Evolutionary conservation across 2,888 invertebrate genomes (phyloP).

Genomic region (Isotomurus palustris): DNA sequence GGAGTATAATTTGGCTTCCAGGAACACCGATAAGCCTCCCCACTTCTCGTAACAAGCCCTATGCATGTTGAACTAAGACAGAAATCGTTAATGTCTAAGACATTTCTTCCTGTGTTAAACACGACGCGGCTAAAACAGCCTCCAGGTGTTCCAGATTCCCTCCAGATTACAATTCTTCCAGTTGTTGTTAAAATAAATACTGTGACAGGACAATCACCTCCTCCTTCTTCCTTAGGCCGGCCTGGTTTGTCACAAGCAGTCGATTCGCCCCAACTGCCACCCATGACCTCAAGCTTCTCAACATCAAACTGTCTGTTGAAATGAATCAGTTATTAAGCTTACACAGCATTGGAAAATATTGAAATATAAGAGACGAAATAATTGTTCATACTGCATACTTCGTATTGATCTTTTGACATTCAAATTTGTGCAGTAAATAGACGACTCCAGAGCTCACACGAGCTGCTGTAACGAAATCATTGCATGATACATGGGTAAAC

Average conservation of each 20-base stretch:
- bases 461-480: slow-evolving; percentile 65
- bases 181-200: slow-evolving; percentile 60
- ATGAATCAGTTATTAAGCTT: not conserved
- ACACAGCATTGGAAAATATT: not conserved
- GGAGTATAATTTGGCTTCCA: slow-evolving; percentile 38
- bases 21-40: slow-evolving; percentile 63
- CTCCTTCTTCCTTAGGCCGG: not conserved
- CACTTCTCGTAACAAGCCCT: slow-evolving; percentile 61
- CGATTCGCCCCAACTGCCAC: slow-evolving; percentile 4
- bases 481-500: slow-evolving; percentile 58
- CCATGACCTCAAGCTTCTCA: slow-evolving; percentile 17
- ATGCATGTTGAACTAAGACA: slow-evolving; percentile 59
- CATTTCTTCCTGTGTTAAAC: not conserved
- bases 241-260: not conserved
- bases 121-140: slow-evolving; percentile 3
- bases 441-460: slow-evolving; percentile 64
- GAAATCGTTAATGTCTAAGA: slow-evolving; percentile 56
- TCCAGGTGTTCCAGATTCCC: slow-evolving; percentile 11
- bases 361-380: slow-evolving; percentile 6
- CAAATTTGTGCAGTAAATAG: slow-evolving; percentile 64
- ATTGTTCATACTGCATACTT: not conserved
- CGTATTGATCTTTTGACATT: slow-evolving; percentile 51
- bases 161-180: slow-evolving; percentile 65
- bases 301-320: slow-evolving; percentile 15
- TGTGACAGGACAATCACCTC: slow-evolving; percentile 50